Percentiles rank a stretch among this genome's conserved stretches.
These are phyloP conservation scores for Heterodera carotae DNA, from an alignment of 1,140 invertebrate genomes.

Conservation along the genomic window DNA sequence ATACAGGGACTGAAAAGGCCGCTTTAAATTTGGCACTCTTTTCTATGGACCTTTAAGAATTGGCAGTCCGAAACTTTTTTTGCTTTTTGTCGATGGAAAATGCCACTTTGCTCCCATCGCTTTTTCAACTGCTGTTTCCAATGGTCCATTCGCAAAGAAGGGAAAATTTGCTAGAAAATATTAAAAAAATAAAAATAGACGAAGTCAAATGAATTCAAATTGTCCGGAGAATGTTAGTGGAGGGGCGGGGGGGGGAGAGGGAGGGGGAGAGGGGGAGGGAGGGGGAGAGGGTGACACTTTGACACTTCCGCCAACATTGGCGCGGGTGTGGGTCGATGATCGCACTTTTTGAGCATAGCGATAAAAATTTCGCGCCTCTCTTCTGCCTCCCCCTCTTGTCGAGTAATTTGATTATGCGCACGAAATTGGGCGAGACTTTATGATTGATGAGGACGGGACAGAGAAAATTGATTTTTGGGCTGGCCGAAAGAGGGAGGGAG, in stretches of 20 bases:
- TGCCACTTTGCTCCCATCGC: neutral
- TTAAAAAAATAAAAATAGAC: neutral
- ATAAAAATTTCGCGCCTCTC: neutral
- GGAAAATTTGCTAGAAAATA: neutral
- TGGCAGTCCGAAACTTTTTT: neutral
- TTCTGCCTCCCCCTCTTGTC: neutral
- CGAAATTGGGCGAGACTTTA: neutral
- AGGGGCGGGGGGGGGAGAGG: too few relatives aligned
- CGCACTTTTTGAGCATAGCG: neutral
- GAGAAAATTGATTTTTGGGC: neutral
- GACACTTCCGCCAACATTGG: neutral
- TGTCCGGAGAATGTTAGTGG: too few relatives aligned
- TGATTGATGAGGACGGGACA: neutral
- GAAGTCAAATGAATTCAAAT: neutral
- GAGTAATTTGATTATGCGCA: neutral
- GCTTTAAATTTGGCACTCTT: neutral
- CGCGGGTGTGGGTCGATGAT: neutral
- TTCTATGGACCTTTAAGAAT: neutral
- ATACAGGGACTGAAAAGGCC: constrained; percentile 27
- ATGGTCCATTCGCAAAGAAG: neutral
- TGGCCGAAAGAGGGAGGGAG: neutral
- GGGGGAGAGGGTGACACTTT: neutral
- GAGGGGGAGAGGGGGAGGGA: too few relatives aligned
- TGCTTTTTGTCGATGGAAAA: neutral
- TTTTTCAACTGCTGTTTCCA: neutral